Evolutionary conservation across 2,113 vertebrate genomes (phyloP), one percentile per base, ranked within the genome.

Genomic region (Eclectus roratus): DNA sequence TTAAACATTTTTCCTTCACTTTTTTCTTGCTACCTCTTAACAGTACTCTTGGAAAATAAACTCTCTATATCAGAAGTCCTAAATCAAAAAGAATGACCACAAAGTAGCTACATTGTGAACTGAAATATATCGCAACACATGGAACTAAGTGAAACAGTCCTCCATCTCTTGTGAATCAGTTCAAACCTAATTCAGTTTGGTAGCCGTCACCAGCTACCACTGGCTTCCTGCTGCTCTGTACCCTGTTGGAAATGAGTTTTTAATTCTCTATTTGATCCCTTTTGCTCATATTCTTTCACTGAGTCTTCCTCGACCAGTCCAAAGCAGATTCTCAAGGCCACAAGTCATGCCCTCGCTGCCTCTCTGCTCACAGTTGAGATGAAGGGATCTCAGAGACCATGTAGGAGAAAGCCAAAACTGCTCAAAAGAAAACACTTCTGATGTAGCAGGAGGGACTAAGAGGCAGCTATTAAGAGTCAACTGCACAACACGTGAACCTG

Each of bases 381-480:
- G 33, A 6, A 65, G 21, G 20, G 7, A 84, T 71, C 37, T 43
- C 1, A 1, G 69, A 78, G 28, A n/a, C 19, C 5, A 0, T 1
- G 3, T 1, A n/a, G 47, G 9, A 78, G 25, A 85, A 85, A 87
- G 52, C 15, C 31, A 66, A 56, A 91, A 87, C 11, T 79, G 35
- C 35, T 83, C 63, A n/a, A 73, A 93, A 69, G 16, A 65, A 93
- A 58, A 9, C 23, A 80, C 43, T 80, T 86, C 43, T 28, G 16
- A 16, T 4, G 2, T 43, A 80, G 43, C 25, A 15, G 10, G 41
- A 84, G 18, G 20, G 47, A 46, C 65, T n/a, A 44, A 76, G 1
- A 0, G 87, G n/a, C 58, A 83, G 58, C 58, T 61, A 23, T 41
- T 71, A 73, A 31, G 31, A 90, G 24, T 1, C 19, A 0, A 60